Conservation (phyloP, 2,113 vertebrate species). For the Promerops cafer region DNA sequence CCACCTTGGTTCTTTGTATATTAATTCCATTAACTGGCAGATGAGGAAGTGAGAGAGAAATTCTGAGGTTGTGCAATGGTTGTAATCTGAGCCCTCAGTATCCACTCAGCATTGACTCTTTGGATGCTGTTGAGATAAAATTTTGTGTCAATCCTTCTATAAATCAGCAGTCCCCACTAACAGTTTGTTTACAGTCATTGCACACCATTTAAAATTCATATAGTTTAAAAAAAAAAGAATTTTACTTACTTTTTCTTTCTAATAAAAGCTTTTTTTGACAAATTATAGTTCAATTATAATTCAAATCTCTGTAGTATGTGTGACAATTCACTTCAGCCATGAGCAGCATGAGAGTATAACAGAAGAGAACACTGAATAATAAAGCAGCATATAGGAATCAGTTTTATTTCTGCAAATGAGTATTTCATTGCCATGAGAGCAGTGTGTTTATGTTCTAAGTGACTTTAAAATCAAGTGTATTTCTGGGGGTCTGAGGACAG, state of each 20-base stretch:
- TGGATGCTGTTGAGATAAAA: not conserved
- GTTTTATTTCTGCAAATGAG: not conserved
- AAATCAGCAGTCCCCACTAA: not conserved
- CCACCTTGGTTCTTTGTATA: not conserved
- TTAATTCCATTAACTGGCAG: not conserved
- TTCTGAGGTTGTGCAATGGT: not conserved
- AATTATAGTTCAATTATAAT: not conserved
- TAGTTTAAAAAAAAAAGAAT: fast-evolving
- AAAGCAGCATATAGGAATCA: not conserved
- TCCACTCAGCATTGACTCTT: not conserved
- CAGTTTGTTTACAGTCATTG: not conserved
- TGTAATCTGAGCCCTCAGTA: not conserved
- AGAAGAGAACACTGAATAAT: not conserved
- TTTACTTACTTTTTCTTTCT: not conserved
- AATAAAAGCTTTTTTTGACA: not conserved
- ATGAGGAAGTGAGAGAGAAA: not conserved
- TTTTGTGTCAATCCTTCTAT: not conserved
- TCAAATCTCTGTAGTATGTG: not conserved
- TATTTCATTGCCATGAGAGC: not conserved
- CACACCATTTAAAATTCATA: not conserved
- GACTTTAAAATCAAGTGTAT: not conserved
- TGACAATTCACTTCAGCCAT: not conserved
- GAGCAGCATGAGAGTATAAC: not conserved
- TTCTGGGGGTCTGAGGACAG: not conserved
- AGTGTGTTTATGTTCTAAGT: not conserved